A percentile compares a stretch with the other conserved stretches of the same genome.
phyloP scores from a whole-genome alignment of 1,140 invertebrate species.

The Stegodyphus dumicola region DNA sequence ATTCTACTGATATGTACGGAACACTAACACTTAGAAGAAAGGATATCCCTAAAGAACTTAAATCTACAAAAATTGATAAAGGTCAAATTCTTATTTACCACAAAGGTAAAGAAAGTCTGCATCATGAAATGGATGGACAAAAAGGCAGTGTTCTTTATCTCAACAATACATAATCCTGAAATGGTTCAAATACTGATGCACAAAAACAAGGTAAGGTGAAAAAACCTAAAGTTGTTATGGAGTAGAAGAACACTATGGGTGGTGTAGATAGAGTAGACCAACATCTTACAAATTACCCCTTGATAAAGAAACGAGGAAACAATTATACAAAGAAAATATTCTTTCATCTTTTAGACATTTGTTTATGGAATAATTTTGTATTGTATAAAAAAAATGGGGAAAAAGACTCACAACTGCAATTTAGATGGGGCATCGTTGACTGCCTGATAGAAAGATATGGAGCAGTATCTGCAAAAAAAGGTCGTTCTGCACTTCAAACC shows the following conservation, averaged over 20 bases:
- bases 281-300: neutral
- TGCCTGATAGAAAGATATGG: no score
- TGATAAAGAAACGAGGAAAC: neutral
- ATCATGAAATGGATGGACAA: neutral
- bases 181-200: neutral
- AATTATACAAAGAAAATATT: neutral
- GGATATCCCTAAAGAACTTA: conserved; percentile 1
- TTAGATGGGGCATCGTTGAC: no score
- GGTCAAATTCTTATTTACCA: neutral
- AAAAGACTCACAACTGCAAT: no score
- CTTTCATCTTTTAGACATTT: no score
- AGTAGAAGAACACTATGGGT: conserved; percentile 2
- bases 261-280: neutral
- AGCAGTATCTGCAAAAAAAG: conserved; percentile 1
- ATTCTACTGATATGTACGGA: neutral
- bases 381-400: no score
- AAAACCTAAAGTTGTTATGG: conserved; percentile 2
- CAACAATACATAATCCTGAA: neutral
- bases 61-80: neutral
- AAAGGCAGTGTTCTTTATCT: neutral
- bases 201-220: neutral
- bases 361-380: no score
- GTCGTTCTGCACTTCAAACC: neutral
- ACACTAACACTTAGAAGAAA: neutral
- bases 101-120: neutral